Base-by-base conservation (phyloP, 2,888 invertebrate genomes). In the Sympetrum striolatum region DNA sequence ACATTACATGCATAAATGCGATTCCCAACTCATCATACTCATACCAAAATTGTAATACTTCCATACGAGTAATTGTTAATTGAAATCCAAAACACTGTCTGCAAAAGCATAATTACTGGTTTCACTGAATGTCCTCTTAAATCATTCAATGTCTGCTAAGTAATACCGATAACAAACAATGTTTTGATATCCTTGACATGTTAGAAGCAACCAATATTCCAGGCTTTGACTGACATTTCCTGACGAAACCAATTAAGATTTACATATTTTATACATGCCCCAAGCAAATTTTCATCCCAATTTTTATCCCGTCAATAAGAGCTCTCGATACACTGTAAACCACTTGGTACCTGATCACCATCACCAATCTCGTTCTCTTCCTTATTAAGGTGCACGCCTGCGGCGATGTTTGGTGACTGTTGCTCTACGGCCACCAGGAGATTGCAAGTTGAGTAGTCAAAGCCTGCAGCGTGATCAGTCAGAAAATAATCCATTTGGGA, bases 381-480 rank as follows among this genome's bases (percentile, higher is more conserved):
- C 94, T 97, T 96, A 95, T 97, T 96, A 93, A 95, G 94, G 95
- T 99, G 98, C 91, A 99, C 99, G 94, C 99, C 99, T 93, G 96
- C 96, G 92, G 99, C 98, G 94, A 99, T 99, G 95, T 99, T 97
- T 92, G 97, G 97, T 93, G 98, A 98, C 95, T 99, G 99, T 94
- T 98, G 97, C 95, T 99, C 99, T 94, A 99, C 95, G 93, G 99
- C 99, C 95, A 99, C 97, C 95, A 99, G 96, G 93, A 99, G 98
- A 96, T 99, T 99, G 96, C 99, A 97, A 93, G 99, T 99, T 95
- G 98, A 98, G 97, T 98, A 99, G 96, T 99, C 99, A 96, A 99
- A 99, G 95, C 99, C 99, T 98, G 81, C 81, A 86, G 86, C 86
- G 86, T 86, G 86, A 86, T 86, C 86, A 86, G 86, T 86, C 86